Evolutionary conservation across 1,140 invertebrate species (phyloP).

Genomic region (Nylanderia fulva): DNA sequence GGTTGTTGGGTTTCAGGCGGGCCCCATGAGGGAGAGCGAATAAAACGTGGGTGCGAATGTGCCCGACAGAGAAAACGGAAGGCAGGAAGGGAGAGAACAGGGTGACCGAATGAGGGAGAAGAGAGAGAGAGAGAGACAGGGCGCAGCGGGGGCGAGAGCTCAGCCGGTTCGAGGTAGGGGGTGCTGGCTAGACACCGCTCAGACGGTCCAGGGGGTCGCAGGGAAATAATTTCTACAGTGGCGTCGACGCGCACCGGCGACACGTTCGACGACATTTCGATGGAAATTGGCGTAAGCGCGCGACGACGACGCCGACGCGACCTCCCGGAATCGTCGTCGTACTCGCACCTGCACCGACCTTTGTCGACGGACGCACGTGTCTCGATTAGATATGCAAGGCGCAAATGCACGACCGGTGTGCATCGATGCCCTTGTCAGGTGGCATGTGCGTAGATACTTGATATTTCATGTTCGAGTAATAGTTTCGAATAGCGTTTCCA

Average conservation of each 20-base stretch:
- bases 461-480: not conserved
- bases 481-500: not conserved
- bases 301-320: conserved; percentile 49
- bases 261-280: conserved; percentile 50
- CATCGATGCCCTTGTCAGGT: conserved; percentile 55
- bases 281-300: conserved; percentile 43
- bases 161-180: conserved; percentile 76
- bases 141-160: conserved; percentile 67
- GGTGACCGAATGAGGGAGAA: conserved; percentile 13
- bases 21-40: conserved; percentile 24
- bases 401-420: conserved; percentile 55
- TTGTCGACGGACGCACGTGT: conserved; percentile 62
- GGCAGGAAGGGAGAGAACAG: conserved; percentile 16
- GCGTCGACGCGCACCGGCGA: conserved; percentile 72
- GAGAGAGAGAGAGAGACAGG: conserved; percentile 56
- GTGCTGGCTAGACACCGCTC: conserved; percentile 81
- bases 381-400: conserved; percentile 66
- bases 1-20: conserved; percentile 47
- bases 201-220: conserved; percentile 81
- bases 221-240: conserved; percentile 79
- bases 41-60: conserved; percentile 13
- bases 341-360: conserved; percentile 70
- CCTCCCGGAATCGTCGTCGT: conserved; percentile 63
- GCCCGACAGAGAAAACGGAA: conserved; percentile 17
- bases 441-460: not conserved